These are phyloP conservation scores for Hypomecis atomaria DNA, from an alignment of 2,888 invertebrate genomes.

Conservation along the genomic window DNA sequence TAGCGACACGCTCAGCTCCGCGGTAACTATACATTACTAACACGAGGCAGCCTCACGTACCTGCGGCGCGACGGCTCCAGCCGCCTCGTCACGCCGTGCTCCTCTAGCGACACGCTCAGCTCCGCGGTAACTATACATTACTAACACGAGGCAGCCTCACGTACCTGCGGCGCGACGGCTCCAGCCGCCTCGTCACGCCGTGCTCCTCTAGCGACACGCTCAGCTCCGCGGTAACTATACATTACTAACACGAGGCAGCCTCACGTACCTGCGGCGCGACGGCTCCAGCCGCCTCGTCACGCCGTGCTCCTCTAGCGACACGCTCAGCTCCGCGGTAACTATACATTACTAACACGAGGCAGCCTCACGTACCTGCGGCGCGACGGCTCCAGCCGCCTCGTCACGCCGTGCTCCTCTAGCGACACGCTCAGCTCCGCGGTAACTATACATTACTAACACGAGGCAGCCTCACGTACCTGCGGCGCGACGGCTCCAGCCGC, in stretches of 20 bases:
- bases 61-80: slow-evolving; percentile 90
- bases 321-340: slow-evolving; percentile 75
- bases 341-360: slow-evolving; percentile 70
- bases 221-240: slow-evolving; percentile 68
- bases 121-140: slow-evolving; percentile 61
- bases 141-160: slow-evolving; percentile 86
- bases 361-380: slow-evolving; percentile 89
- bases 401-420: slow-evolving; percentile 83
- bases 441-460: slow-evolving; percentile 65
- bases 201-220: slow-evolving; percentile 82
- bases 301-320: slow-evolving; percentile 82
- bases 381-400: slow-evolving; percentile 88
- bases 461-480: slow-evolving; percentile 88
- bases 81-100: slow-evolving; percentile 85
- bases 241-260: slow-evolving; percentile 80
- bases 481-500: slow-evolving; percentile 89
- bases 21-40: slow-evolving; percentile 61
- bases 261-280: slow-evolving; percentile 90
- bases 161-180: slow-evolving; percentile 90
- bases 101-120: slow-evolving; percentile 81
- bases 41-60: slow-evolving; percentile 87
- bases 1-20: slow-evolving; percentile 79
- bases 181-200: slow-evolving; percentile 86
- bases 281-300: slow-evolving; percentile 88
- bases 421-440: slow-evolving; percentile 80